Evolutionary conservation across 2,888 invertebrate genomes (phyloP).

Genomic region (Ectemnius continuus): DNA sequence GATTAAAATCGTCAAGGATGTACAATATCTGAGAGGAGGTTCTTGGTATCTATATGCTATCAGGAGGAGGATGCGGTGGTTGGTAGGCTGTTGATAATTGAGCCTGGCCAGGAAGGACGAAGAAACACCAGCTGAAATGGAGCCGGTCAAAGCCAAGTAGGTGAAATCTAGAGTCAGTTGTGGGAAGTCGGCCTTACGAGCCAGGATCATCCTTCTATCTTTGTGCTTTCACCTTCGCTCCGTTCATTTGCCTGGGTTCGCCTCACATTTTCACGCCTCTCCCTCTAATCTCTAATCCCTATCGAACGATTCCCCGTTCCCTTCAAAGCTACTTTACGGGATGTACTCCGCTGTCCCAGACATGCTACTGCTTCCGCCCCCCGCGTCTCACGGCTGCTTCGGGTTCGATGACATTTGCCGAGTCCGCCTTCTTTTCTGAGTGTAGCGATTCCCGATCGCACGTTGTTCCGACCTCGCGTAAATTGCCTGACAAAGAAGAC

Average conservation of each 20-base stretch:
- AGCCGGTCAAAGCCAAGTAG: slow-evolving; percentile 52
- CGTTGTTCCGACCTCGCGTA: no score
- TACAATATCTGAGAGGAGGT: neutral
- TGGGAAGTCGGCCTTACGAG: neutral
- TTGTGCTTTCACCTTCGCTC: neutral
- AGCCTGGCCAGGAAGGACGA: slow-evolving; percentile 23
- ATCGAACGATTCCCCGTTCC: neutral
- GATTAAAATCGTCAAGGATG: neutral
- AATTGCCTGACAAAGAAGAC: no score
- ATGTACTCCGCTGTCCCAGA: neutral
- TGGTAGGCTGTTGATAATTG: neutral
- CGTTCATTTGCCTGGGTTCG: neutral
- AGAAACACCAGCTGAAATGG: slow-evolving; percentile 39
- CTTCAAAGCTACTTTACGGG: neutral
- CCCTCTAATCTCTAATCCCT: neutral
- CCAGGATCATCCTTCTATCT: neutral
- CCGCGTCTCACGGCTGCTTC: neutral
- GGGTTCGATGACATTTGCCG: neutral
- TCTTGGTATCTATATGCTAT: neutral
- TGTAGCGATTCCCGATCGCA: no score
- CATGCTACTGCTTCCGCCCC: neutral
- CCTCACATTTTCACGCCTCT: neutral
- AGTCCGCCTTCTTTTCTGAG: neutral
- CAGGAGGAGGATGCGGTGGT: neutral
- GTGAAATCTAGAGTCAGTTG: slow-evolving; percentile 15